Conservation (phyloP, 1,140 invertebrate genomes). For the Colletes latitarsis region DNA sequence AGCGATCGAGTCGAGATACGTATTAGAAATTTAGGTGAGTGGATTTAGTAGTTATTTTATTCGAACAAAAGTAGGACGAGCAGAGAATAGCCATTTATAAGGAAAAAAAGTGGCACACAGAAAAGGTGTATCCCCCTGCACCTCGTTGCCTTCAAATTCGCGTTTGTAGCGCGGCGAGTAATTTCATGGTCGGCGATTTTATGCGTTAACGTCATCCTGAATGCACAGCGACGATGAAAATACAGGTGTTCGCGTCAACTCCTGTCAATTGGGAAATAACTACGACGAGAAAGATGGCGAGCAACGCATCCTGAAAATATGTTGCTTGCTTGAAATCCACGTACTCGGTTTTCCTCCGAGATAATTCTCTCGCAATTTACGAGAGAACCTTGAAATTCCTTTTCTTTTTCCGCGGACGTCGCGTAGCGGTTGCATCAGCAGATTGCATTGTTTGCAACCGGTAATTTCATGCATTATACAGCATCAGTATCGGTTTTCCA, state of each 20-base stretch:
- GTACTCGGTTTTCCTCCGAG: slow-evolving; percentile 6
- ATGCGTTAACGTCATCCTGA: slow-evolving; percentile 25
- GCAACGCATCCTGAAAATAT: slow-evolving; percentile 21
- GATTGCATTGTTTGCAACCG: neutral
- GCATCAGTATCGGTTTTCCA: too few species aligned
- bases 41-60: neutral
- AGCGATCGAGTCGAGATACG: too few species aligned
- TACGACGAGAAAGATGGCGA: slow-evolving; percentile 25
- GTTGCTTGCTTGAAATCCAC: neutral
- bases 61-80: neutral
- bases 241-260: slow-evolving; percentile 51
- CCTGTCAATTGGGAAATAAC: slow-evolving; percentile 55
- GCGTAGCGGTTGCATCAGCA: neutral
- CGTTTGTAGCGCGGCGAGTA: slow-evolving; percentile 25
- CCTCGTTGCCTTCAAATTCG: slow-evolving; percentile 9
- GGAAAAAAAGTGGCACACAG: neutral
- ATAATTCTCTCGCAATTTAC: slow-evolving; percentile 22
- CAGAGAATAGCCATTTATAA: neutral
- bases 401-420: neutral
- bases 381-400: slow-evolving; percentile 6
- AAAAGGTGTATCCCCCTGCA: neutral
- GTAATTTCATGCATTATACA: too few species aligned
- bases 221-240: slow-evolving; percentile 37
- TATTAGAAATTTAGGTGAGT: neutral
- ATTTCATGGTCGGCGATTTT: slow-evolving; percentile 49